Percentiles rank a stretch among this genome's conserved stretches.
Evolutionary conservation across 2,888 invertebrate genomes (phyloP).

Genomic region (Julus scandinavius): DNA sequence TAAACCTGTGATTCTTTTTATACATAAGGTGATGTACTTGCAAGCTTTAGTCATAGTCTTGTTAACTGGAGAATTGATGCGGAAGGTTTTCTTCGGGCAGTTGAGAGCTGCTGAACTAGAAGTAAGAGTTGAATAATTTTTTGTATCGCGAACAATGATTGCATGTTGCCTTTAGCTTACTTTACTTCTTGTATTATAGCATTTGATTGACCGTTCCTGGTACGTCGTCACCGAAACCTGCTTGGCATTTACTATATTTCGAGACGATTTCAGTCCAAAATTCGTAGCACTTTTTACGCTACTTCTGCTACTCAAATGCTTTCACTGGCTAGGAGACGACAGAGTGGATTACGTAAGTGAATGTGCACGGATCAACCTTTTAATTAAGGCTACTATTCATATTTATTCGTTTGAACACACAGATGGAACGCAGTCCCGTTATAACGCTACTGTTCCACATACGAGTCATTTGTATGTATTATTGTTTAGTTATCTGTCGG

Average conservation of each 20-base stretch:
- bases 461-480: constrained; percentile 78
- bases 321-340: constrained; percentile 99
- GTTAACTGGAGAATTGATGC: constrained; percentile 89
- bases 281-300: constrained; percentile 98
- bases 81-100: constrained; percentile 95
- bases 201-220: constrained; percentile 97
- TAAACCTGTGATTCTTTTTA: constrained; percentile 58
- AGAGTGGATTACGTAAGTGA: constrained; percentile 96
- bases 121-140: constrained; percentile 69
- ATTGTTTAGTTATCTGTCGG: background rate
- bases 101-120: constrained; percentile 96
- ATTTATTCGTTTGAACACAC: constrained; percentile 61
- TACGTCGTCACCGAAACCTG: constrained; percentile 99
- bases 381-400: constrained; percentile 2
- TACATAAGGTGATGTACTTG: constrained; percentile 89
- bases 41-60: constrained; percentile 96
- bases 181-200: constrained; percentile 71
- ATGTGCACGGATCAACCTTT: background rate
- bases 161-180: background rate
- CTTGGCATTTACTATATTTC: constrained; percentile 97
- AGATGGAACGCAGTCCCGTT: constrained; percentile 99
- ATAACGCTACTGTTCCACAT: constrained; percentile 96
- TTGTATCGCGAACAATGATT: background rate
- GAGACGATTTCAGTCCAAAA: constrained; percentile 98
- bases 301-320: constrained; percentile 95